A percentile compares a stretch with the other conserved stretches of the same genome.
These are phyloP conservation scores for Blomia tropicalis DNA, from an alignment of 2,888 invertebrate genomes.

Conservation along the genomic window DNA sequence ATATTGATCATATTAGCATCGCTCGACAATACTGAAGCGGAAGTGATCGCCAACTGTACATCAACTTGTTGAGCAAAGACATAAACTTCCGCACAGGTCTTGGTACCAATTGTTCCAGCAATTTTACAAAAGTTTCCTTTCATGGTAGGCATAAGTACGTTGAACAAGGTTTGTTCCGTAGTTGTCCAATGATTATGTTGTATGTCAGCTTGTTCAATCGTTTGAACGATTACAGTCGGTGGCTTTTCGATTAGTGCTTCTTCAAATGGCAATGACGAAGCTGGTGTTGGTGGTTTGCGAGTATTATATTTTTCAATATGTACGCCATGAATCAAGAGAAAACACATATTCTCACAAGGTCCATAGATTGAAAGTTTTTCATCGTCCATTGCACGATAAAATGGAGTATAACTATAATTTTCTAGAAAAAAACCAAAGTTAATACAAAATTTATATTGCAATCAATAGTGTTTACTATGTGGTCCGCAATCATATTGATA, in stretches of 20 bases:
- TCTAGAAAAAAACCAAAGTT: background rate
- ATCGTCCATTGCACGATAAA: background rate
- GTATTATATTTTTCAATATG: background rate
- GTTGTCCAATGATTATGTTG: background rate
- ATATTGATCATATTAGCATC: background rate
- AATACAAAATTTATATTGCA: background rate
- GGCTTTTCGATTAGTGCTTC: too few species aligned
- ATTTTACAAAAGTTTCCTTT: background rate
- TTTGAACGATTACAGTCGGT: background rate
- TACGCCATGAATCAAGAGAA: constrained; percentile 49
- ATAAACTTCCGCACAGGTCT: constrained; percentile 83
- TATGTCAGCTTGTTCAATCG: background rate
- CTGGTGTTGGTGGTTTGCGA: too few species aligned
- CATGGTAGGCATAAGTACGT: background rate
- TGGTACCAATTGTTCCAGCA: constrained; percentile 42
- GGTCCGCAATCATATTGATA: constrained; percentile 97
- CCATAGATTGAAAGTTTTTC: constrained; percentile 56
- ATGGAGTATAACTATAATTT: background rate
- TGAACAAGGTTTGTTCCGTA: background rate
- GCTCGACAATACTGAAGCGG: background rate
- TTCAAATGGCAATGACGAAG: constrained; percentile 10
- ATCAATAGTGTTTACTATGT: constrained; percentile 58
- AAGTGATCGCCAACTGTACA: background rate
- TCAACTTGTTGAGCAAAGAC: background rate
- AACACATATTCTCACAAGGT: constrained; percentile 71